These are phyloP conservation scores for Drosophila subquinaria DNA, from an alignment of 2,888 invertebrate genomes.

Conservation along the genomic window DNA sequence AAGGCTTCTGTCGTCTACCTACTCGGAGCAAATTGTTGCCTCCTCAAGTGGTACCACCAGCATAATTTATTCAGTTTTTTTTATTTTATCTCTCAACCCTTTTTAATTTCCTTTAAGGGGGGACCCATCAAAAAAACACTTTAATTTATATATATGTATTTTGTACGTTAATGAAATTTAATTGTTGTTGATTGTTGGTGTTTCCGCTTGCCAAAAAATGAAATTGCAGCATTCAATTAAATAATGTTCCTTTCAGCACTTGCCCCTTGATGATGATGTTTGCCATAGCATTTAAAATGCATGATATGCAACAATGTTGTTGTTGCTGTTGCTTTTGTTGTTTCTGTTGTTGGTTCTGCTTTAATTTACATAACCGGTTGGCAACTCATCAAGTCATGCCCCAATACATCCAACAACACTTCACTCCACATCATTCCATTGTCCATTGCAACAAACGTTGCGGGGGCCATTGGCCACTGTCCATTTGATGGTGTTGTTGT, in stretches of 20 bases:
- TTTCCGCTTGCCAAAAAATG: conserved; percentile 64
- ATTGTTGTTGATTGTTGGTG: conserved; percentile 60
- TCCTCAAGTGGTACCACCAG: conserved; percentile 57
- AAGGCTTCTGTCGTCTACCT: conserved; percentile 65
- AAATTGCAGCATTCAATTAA: conserved; percentile 19
- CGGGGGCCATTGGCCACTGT: conserved; percentile 44
- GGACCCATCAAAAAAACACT: conserved; percentile 35
- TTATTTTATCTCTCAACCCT: conserved; percentile 40
- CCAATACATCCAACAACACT: conserved; percentile 9
- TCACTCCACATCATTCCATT: neutral
- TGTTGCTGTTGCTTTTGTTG: conserved; percentile 28
- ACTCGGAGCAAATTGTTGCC: conserved; percentile 37
- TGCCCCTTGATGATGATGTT: neutral
- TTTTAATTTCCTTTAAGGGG: conserved; percentile 16
- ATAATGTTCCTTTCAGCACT: neutral
- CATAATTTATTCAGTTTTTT: conserved; percentile 48
- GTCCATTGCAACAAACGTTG: conserved; percentile 8
- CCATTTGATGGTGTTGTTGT: conserved; percentile 27
- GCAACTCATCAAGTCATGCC: conserved; percentile 49
- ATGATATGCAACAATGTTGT: conserved; percentile 63
- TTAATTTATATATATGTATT: conserved; percentile 32
- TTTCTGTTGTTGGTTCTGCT: conserved; percentile 30
- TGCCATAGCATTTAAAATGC: conserved; percentile 59
- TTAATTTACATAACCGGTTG: conserved; percentile 76
- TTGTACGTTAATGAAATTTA: conserved; percentile 70